Percentiles rank a stretch among this genome's conserved stretches.
Conservation (phyloP, 2,797 vertebrate species). For the Picus viridis region DNA sequence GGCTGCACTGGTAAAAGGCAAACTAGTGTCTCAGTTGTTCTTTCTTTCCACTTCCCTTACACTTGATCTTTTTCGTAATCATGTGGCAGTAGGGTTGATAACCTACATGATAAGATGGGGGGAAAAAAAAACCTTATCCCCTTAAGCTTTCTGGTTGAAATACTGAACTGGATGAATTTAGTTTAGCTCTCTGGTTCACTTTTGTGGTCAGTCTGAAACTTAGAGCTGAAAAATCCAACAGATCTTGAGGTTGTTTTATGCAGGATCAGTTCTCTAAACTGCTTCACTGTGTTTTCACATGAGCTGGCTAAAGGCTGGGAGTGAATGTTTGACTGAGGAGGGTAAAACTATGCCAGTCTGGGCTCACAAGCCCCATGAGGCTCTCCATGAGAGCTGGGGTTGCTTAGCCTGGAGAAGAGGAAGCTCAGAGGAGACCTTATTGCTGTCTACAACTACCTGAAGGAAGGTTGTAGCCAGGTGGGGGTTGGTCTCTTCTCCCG, state of each 20-base stretch:
- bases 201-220: too few relatives aligned
- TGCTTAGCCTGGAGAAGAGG: too few relatives aligned
- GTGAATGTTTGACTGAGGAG: not conserved
- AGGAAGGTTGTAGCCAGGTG: too few relatives aligned
- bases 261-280: not conserved
- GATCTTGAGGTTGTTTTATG: not conserved
- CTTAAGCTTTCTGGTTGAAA: not conserved
- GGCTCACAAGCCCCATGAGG: too few relatives aligned
- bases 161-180: not conserved
- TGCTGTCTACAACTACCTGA: too few relatives aligned
- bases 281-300: not conserved
- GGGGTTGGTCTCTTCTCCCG: too few relatives aligned
- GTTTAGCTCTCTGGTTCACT: not conserved
- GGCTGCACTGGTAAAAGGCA: not conserved
- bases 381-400: too few relatives aligned
- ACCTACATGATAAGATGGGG: not conserved
- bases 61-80: not conserved
- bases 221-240: fast-evolving
- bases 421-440: too few relatives aligned
- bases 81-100: not conserved
- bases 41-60: not conserved
- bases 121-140: fast-evolving
- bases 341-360: not conserved
- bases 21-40: not conserved
- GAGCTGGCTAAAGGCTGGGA: not conserved